phyloP scores from a whole-genome alignment of 2,113 vertebrate species.

The Caloenas nicobarica region DNA sequence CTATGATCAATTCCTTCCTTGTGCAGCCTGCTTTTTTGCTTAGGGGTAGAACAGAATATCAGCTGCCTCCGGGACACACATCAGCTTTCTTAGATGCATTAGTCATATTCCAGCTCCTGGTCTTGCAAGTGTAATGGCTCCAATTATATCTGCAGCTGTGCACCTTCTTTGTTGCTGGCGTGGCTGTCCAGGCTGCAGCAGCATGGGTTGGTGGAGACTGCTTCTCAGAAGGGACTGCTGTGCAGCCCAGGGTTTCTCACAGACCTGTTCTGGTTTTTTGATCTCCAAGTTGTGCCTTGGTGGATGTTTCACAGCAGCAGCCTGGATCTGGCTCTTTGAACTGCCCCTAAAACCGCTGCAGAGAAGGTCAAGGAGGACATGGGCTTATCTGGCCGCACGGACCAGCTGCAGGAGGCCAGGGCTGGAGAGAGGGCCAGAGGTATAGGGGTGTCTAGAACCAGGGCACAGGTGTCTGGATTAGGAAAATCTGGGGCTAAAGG shows the following conservation, averaged over 20 bases:
- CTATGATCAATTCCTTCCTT: not conserved
- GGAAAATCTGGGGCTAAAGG: not conserved
- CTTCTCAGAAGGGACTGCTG: not conserved
- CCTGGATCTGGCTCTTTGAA: not conserved
- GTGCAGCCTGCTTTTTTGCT: not conserved
- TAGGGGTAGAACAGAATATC: not conserved
- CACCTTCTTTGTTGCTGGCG: not conserved
- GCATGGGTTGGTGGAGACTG: not conserved
- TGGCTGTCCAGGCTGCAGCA: not conserved
- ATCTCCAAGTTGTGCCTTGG: not conserved
- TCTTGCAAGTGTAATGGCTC: not conserved
- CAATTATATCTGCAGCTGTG: not conserved
- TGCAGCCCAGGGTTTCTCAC: not conserved
- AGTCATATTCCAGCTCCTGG: not conserved
- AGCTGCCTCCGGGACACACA: not conserved
- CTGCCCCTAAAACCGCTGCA: not conserved
- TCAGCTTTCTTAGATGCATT: not conserved
- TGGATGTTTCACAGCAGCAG: not conserved
- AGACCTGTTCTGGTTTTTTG: not conserved
- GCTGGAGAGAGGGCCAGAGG: not conserved
- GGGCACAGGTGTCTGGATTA: not conserved
- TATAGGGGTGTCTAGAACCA: not conserved
- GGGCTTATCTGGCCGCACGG: not conserved
- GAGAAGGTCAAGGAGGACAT: not conserved
- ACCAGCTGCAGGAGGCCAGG: not conserved